Evolutionary conservation across 2,888 invertebrate genomes (phyloP).

Genomic region (Sinohyriopsis cumingii): DNA sequence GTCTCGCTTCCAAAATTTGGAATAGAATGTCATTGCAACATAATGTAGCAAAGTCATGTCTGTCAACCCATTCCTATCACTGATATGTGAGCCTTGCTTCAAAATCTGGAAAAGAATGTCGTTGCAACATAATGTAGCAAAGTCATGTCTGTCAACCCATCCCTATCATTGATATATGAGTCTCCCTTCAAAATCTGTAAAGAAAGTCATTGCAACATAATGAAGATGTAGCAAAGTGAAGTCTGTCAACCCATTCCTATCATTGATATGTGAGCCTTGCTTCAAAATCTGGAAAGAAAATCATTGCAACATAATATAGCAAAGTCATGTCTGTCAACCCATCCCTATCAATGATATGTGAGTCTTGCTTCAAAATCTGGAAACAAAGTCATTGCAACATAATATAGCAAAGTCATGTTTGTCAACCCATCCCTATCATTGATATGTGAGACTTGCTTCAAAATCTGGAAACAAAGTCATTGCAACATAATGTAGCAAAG

Average conservation of each 20-base stretch:
- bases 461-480: slow-evolving; percentile 62
- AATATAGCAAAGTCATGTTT: slow-evolving; percentile 75
- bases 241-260: slow-evolving; percentile 74
- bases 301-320: slow-evolving; percentile 70
- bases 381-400: slow-evolving; percentile 49
- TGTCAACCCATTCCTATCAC: slow-evolving; percentile 74
- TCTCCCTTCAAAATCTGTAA: slow-evolving; percentile 72
- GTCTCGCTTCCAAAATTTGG: slow-evolving; percentile 72
- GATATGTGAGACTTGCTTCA: slow-evolving; percentile 72
- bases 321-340: slow-evolving; percentile 75
- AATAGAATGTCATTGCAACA: slow-evolving; percentile 40
- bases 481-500: slow-evolving; percentile 72
- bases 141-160: slow-evolving; percentile 75
- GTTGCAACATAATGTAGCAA: slow-evolving; percentile 72
- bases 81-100: slow-evolving; percentile 72
- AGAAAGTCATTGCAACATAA: slow-evolving; percentile 4
- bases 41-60: slow-evolving; percentile 75
- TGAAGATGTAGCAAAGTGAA: slow-evolving; percentile 75
- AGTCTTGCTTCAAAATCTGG: slow-evolving; percentile 72
- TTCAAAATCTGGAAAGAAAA: slow-evolving; percentile 69
- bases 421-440: slow-evolving; percentile 74
- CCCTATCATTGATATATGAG: slow-evolving; percentile 74
- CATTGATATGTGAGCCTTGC: slow-evolving; percentile 73
- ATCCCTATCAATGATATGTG: slow-evolving; percentile 74
- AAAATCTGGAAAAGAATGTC: slow-evolving; percentile 67